Evolutionary conservation across 2,797 vertebrate genomes (phyloP).

Genomic region (Prionace glauca): DNA sequence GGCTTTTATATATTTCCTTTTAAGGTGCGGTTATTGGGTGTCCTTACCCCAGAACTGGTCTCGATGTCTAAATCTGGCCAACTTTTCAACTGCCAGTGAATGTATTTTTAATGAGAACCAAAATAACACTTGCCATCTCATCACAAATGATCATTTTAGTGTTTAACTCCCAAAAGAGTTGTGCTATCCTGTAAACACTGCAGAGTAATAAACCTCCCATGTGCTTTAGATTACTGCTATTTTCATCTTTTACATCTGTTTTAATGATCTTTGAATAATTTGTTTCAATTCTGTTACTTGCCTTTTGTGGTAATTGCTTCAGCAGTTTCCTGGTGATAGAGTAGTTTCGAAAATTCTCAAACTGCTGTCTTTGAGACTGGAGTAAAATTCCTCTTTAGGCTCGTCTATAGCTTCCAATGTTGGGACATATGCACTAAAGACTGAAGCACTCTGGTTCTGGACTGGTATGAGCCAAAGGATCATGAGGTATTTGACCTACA

Average conservation of each 20-base stretch:
- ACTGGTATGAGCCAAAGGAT: too few species aligned
- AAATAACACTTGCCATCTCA: constrained; percentile 25
- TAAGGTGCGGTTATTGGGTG: background rate
- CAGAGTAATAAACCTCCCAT: background rate
- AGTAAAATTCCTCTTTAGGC: too few species aligned
- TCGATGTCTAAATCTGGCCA: background rate
- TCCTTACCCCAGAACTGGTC: background rate
- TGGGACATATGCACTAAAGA: too few species aligned
- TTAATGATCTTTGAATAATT: background rate
- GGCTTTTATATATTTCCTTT: background rate
- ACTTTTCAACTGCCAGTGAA: background rate
- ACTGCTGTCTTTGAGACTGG: too few species aligned
- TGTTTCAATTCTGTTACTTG: background rate
- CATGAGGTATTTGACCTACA: too few species aligned
- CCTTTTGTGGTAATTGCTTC: background rate
- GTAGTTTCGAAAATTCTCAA: too few species aligned
- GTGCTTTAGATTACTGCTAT: background rate
- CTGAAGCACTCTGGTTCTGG: too few species aligned
- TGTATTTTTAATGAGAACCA: constrained; percentile 25
- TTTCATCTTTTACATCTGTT: background rate
- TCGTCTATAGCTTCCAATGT: too few species aligned
- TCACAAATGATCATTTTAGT: constrained; percentile 15
- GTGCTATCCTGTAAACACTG: background rate
- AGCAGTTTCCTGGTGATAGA: background rate
- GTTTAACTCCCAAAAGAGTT: background rate